Conservation (phyloP, 2,113 vertebrate genomes). For the Pteropus alecto region DNA sequence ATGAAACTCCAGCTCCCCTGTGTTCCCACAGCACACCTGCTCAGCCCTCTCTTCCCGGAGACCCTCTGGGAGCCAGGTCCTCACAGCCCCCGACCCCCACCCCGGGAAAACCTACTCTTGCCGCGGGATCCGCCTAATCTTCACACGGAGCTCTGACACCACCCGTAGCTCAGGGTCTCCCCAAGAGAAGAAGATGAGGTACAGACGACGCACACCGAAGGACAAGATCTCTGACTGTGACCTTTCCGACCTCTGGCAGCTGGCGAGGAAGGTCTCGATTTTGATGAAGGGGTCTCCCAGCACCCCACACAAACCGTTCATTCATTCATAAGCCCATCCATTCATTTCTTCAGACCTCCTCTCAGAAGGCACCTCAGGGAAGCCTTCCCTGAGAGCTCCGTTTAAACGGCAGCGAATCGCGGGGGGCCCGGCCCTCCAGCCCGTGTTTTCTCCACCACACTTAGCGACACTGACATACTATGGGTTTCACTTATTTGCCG, state of each 20-base stretch:
- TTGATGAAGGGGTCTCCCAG: background rate
- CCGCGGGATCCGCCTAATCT: background rate
- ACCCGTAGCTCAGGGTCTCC: background rate
- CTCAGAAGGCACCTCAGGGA: background rate
- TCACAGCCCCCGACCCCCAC: too few species aligned
- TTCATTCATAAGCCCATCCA: background rate
- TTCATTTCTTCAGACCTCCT: background rate
- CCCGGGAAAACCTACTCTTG: background rate
- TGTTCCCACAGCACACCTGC: rapidly evolving
- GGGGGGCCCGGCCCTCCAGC: background rate
- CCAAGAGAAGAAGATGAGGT: background rate
- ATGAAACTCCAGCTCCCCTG: background rate
- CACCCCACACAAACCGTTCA: too few species aligned
- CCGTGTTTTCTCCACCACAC: background rate
- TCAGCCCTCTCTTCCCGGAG: background rate
- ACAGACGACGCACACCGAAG: background rate
- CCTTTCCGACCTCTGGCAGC: background rate
- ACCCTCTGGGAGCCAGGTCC: background rate
- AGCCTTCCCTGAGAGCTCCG: background rate
- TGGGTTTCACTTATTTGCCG: background rate
- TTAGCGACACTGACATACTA: background rate
- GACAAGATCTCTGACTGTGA: background rate
- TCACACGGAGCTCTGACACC: too few species aligned
- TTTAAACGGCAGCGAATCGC: background rate
- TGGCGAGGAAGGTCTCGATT: background rate